phyloP scores from a whole-genome alignment of 1,140 invertebrate species.

The Sarcophaga peregrina region DNA sequence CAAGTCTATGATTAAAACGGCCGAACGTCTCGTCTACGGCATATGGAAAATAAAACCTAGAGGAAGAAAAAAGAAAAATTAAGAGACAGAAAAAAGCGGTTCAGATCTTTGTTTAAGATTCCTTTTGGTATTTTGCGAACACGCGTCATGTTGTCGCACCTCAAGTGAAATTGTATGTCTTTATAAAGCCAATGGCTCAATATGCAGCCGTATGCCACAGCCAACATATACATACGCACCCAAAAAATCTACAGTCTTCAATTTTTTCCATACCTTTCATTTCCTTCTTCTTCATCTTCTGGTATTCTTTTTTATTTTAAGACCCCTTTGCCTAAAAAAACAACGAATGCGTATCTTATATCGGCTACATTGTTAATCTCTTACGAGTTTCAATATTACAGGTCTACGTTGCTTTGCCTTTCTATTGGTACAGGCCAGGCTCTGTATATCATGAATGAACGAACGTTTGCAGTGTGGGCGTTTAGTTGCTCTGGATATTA shows the following conservation, averaged over 20 bases:
- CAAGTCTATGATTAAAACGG: neutral
- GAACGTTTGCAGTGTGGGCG: neutral
- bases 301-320: neutral
- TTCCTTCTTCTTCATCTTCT: neutral
- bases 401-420: neutral
- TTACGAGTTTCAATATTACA: neutral
- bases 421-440: too few relatives aligned
- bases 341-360: neutral
- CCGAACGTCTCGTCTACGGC: neutral
- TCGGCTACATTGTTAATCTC: neutral
- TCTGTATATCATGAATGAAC: neutral
- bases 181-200: neutral
- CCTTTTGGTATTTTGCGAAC: neutral
- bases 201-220: neutral
- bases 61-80: too few relatives aligned
- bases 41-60: too few relatives aligned
- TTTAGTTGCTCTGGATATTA: slow-evolving; percentile 8
- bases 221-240: neutral
- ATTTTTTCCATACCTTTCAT: too few relatives aligned
- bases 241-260: neutral
- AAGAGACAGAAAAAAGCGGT: neutral
- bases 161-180: slow-evolving; percentile 3
- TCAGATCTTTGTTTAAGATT: slow-evolving; percentile 4
- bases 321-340: neutral
- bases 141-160: slow-evolving; percentile 23